Conservation (phyloP, 2,113 vertebrate genomes). For the Turnix velox region DNA sequence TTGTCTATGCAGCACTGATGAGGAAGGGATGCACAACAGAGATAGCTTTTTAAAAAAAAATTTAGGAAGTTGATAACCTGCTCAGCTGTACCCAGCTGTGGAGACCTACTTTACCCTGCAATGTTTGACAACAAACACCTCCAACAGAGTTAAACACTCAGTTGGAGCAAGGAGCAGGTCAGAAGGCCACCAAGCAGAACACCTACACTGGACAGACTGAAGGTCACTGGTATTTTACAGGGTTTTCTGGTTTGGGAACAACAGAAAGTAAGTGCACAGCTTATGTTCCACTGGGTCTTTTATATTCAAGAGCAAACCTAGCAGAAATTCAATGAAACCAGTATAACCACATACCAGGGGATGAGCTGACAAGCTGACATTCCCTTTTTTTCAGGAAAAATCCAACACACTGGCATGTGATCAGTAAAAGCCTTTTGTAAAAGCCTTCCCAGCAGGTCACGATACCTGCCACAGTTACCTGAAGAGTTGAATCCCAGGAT, state of each 20-base stretch:
- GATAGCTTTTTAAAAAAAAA: neutral
- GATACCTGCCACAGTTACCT: neutral
- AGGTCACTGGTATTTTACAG: neutral
- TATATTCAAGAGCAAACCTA: neutral
- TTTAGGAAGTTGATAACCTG: neutral
- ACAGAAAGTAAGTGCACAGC: neutral
- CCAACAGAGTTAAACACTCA: neutral
- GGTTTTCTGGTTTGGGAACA: neutral
- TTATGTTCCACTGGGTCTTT: neutral
- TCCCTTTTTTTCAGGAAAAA: neutral
- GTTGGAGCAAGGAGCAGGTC: neutral
- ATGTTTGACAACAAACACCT: neutral
- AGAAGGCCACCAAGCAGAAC: neutral
- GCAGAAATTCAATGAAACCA: neutral
- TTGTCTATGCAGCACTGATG: constrained; percentile 96
- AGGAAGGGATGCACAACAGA: neutral
- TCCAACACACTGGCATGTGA: neutral
- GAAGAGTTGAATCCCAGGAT: neutral
- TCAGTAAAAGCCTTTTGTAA: neutral
- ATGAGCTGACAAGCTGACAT: constrained; percentile 1
- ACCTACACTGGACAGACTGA: neutral
- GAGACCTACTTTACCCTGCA: neutral
- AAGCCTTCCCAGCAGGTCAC: neutral
- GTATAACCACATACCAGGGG: constrained; percentile 2
- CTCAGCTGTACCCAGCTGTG: neutral